Base-by-base conservation (phyloP, 2,797 vertebrate species). In the Artibeus lituratus region DNA sequence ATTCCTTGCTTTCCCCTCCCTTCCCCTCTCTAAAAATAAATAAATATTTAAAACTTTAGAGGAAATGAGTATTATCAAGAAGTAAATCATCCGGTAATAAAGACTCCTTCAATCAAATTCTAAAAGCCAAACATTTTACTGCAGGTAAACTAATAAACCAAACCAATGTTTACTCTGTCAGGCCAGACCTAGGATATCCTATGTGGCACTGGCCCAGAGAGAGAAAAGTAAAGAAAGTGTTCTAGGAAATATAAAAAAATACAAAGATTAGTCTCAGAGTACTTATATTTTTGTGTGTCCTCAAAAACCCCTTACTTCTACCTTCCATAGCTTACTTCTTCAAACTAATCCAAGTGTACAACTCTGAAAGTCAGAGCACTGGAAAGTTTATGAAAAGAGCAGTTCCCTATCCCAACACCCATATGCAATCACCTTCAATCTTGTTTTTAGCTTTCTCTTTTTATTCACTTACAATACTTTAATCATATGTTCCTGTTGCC, bases 21-120 rank as follows among this genome's bases (percentile, higher is more conserved):
- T 57, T 11, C 22, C 55, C 55, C 22, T 24, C 55, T 57, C 55
- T 57, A 57, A 57, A 57, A 10, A 57, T 57, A 57, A 57, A 57
- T 57, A 57, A 26, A 11, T 57, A 57, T 57, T 57, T 24, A 26
- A 57, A 57, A 57, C 22, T 26, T 59, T 14, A 72, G 51, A 53
- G 62, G 24, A 18, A 90, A 47, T 16, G 22, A 95, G 21, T 44
- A 65, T 62, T 62, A 51, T 3, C 12, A 19, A 59, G 29, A 16
- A 90, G 42, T n/a, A 92, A 86, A 80, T 49, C 51, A 37, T 15
- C 42, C 5, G 51, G 11, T 22, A 88, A 90, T 15, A 76, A 53
- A 80, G 95, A 47, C 42, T 49, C 89, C 51, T 85, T 73, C 74
- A 47, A 70, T 35, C 39, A 62, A 70, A 94, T 81, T 96, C 89